Base-by-base conservation (phyloP, 2,113 vertebrate species). In the Gnathonemus longibarbis region DNA sequence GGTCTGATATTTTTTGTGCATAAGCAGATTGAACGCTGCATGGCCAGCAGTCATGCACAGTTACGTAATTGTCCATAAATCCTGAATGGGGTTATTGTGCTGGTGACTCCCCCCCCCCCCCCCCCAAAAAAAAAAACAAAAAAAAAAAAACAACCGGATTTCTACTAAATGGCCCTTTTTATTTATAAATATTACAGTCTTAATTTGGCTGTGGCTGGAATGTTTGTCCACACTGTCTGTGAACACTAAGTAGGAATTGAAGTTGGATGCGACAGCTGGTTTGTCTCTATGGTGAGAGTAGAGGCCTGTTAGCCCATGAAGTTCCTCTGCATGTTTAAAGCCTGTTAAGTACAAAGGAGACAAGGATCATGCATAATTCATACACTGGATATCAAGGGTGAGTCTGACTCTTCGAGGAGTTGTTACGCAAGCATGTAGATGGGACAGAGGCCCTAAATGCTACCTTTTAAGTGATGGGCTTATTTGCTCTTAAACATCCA, bases 61-160 rank as follows among this genome's bases (percentile, higher is more conserved):
- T 90, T 90, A 90, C 87, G 45, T 90, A 90, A 90, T 90, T 88
- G 89, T 80, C 62, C 89, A 90, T 77, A 88, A 90, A 88, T 80
- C 10, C 74, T 90, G 62, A 90, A 90, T 90, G 85, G 89, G 58
- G 49, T 48, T 87, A 83, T 90, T 90, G 85, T 90, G 35, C 46
- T 24, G 6, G 56, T 21, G 10, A 21, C 2, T 3, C 13, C 39
- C 27, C 31, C 80, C 50, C 13, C 21, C 35, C 52, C 56, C 49
- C 24, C 6, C 21, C 10, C 35, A 1, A 35, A 35, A 35, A 35
- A 35, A 6, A 42, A 5, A 84, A 89, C 58, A 56, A 42, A 89
- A 84, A 89, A 84, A 56, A 42, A 89, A 90, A 70, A 15, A 87
- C 10, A 53, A 80, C 35, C 31, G 62, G 89, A 90, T 87, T 90